These are phyloP conservation scores for Ptyas mucosa DNA, from an alignment of 2,113 vertebrate genomes.

Conservation along the genomic window DNA sequence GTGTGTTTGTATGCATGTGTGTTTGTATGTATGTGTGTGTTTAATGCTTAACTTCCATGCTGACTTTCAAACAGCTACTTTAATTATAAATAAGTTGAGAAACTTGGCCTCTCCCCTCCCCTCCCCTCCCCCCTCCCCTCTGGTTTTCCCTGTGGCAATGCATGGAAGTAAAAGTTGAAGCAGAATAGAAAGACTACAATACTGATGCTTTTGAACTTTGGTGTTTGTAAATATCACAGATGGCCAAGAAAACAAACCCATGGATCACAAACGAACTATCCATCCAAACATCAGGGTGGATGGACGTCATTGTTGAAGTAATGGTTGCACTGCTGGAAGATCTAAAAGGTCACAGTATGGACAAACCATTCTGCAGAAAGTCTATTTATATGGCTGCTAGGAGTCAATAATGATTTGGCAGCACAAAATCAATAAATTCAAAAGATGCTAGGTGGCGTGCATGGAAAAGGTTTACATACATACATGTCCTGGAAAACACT, in stretches of 20 bases:
- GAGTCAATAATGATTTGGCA: not conserved
- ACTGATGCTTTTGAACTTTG: not conserved
- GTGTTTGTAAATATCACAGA: not conserved
- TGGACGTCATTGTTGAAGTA: not conserved
- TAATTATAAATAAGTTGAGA: not conserved
- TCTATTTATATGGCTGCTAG: not conserved
- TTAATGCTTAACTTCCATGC: not conserved
- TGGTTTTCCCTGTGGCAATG: not conserved
- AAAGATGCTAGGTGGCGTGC: not conserved
- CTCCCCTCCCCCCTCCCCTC: no score
- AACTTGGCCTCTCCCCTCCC: not conserved
- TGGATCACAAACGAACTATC: not conserved
- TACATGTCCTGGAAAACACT: not conserved
- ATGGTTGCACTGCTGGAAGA: not conserved
- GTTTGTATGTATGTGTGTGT: not conserved
- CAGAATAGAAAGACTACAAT: not conserved
- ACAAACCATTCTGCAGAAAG: not conserved
- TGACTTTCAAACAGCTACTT: not conserved
- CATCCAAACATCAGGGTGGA: not conserved
- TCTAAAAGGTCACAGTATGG: not conserved
- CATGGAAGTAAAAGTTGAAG: not conserved
- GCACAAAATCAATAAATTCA: not conserved
- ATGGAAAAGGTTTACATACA: not conserved
- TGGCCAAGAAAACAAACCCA: not conserved
- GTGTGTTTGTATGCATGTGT: not conserved